Percentiles rank a stretch among this genome's conserved stretches.
Evolutionary conservation across 2,113 vertebrate genomes (phyloP).

Genomic region (Promerops cafer): DNA sequence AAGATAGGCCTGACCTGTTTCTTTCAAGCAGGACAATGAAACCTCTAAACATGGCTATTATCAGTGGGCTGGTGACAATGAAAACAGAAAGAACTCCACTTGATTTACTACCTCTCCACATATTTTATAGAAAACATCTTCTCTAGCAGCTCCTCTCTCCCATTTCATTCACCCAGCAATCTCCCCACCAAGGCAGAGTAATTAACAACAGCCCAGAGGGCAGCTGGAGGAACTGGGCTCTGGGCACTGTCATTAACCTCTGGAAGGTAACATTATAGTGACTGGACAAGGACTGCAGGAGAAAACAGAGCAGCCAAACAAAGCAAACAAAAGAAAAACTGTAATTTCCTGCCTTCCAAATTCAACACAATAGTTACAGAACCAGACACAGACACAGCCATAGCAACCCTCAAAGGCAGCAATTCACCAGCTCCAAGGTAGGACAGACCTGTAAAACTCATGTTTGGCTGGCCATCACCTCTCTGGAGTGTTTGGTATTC

Average conservation of each 20-base stretch:
- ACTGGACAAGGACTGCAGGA: neutral
- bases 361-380: constrained; percentile 1
- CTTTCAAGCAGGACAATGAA: constrained; percentile 56
- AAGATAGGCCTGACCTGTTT: neutral
- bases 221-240: neutral
- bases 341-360: neutral
- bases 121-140: constrained; percentile 1
- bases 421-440: neutral
- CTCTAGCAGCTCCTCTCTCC: neutral
- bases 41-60: constrained; percentile 27
- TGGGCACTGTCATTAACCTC: constrained; percentile 68
- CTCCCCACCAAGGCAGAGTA: constrained; percentile 13
- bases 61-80: constrained; percentile 36
- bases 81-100: constrained; percentile 37
- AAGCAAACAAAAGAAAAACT: constrained; percentile 1
- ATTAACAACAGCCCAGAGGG: constrained; percentile 66
- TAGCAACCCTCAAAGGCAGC: neutral
- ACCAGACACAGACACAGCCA: neutral
- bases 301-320: constrained; percentile 24
- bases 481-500: neutral
- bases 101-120: constrained; percentile 13
- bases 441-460: neutral
- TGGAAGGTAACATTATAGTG: constrained; percentile 31
- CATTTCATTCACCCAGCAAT: constrained; percentile 19
- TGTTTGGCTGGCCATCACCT: neutral